Percentiles rank a stretch among this genome's conserved stretches.
These are phyloP conservation scores for Anticlea derivata DNA, from an alignment of 2,888 invertebrate species.

Conservation along the genomic window DNA sequence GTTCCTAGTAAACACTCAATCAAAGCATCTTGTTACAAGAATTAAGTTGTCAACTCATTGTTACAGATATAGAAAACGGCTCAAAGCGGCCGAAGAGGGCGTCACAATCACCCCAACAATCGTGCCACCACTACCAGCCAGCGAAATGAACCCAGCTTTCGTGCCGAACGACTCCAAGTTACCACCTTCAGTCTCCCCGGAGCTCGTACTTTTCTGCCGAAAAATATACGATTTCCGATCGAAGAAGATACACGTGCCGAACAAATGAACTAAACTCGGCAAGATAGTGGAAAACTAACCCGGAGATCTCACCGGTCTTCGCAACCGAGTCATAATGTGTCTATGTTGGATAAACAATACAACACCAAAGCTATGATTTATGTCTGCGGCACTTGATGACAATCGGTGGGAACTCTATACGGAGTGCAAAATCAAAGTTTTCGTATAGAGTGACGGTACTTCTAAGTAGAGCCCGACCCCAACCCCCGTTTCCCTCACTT, in stretches of 20 bases:
- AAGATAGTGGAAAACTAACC: constrained; percentile 20
- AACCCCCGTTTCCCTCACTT: constrained; percentile 32
- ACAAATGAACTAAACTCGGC: constrained; percentile 60
- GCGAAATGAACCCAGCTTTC: constrained; percentile 78
- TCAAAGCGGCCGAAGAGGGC: constrained; percentile 91
- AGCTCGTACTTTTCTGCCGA: constrained; percentile 96
- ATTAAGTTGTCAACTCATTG: background rate
- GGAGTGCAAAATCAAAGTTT: constrained; percentile 21
- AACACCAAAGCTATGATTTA: constrained; percentile 59
- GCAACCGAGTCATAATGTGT: constrained; percentile 33
- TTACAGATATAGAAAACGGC: constrained; percentile 92
- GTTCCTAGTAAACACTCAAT: no score
- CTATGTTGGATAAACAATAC: constrained; percentile 12
- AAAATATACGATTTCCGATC: constrained; percentile 97
- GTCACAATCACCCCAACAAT: constrained; percentile 87
- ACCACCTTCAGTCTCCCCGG: constrained; percentile 86
- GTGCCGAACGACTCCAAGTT: constrained; percentile 85
- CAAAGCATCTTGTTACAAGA: no score
- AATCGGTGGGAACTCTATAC: constrained; percentile 24
- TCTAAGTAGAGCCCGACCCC: constrained; percentile 55
- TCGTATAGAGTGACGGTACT: constrained; percentile 28
- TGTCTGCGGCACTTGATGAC: constrained; percentile 37
- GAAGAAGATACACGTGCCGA: constrained; percentile 86
- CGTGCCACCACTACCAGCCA: constrained; percentile 87
- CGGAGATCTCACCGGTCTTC: constrained; percentile 23